These are phyloP conservation scores for Odobenus rosmarus DNA, from an alignment of 2,113 vertebrate species.

Conservation along the genomic window DNA sequence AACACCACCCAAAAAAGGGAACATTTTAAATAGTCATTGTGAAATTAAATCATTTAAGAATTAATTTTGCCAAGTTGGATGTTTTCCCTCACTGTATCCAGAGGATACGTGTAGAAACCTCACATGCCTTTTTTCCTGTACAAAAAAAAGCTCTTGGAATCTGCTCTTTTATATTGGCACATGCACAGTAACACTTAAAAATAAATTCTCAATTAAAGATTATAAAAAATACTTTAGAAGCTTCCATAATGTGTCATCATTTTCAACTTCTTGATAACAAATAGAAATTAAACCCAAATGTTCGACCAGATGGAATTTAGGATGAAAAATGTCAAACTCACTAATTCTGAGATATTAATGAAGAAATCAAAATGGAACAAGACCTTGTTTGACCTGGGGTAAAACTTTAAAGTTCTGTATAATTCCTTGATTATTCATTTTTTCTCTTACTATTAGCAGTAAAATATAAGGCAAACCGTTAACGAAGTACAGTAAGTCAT, in stretches of 20 bases:
- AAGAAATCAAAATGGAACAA: neutral
- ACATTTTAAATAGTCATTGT: neutral
- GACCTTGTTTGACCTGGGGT: neutral
- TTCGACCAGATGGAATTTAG: neutral
- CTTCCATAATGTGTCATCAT: neutral
- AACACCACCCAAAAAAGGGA: neutral
- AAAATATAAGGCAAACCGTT: neutral
- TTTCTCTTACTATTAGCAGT: neutral
- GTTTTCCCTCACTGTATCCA: neutral
- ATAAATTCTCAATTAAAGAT: conserved; percentile 29
- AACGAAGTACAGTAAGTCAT: neutral
- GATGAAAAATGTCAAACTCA: neutral
- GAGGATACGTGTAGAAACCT: neutral
- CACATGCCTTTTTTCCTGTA: neutral
- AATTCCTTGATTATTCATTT: neutral
- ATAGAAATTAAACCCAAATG: conserved; percentile 35
- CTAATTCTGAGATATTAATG: neutral
- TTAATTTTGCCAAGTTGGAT: conserved; percentile 5
- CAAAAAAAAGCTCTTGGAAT: neutral
- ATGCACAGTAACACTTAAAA: neutral
- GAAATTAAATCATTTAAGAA: neutral
- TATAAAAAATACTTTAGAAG: neutral
- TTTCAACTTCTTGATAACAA: neutral
- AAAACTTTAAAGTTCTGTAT: neutral
- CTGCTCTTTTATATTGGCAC: neutral